These are phyloP conservation scores for Rhopalosiphum nymphaeae DNA, from an alignment of 2,888 invertebrate genomes.

Conservation along the genomic window DNA sequence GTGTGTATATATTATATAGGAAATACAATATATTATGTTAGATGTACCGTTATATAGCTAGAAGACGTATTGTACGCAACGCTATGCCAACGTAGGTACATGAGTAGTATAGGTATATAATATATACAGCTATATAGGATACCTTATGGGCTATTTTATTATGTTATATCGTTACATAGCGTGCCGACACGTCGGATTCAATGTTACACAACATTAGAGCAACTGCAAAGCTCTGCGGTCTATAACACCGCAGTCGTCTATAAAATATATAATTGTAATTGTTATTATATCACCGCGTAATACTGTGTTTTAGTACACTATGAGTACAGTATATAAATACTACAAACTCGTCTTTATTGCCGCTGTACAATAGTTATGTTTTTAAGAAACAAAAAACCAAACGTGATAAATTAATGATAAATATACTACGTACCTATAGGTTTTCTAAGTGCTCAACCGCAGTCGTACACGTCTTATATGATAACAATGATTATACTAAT, in stretches of 20 bases:
- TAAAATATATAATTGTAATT: not conserved
- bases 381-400: not conserved
- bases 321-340: not conserved
- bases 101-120: not conserved
- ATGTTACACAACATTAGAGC: not conserved
- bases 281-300: not conserved
- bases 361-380: not conserved
- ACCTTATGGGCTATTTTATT: not conserved
- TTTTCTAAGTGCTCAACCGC: not conserved
- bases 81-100: not conserved
- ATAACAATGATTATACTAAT: not conserved
- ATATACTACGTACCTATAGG: not conserved
- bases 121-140: not conserved
- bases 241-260: not conserved
- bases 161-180: not conserved
- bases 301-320: not conserved
- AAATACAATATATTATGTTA: not conserved
- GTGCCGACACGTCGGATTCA: not conserved
- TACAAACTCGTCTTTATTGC: not conserved
- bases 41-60: not conserved
- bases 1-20: not conserved
- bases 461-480: not conserved
- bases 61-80: not conserved
- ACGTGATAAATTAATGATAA: not conserved
- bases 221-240: not conserved